Base-by-base conservation (phyloP, 1,140 invertebrate genomes). In the Cydia splendana region DNA sequence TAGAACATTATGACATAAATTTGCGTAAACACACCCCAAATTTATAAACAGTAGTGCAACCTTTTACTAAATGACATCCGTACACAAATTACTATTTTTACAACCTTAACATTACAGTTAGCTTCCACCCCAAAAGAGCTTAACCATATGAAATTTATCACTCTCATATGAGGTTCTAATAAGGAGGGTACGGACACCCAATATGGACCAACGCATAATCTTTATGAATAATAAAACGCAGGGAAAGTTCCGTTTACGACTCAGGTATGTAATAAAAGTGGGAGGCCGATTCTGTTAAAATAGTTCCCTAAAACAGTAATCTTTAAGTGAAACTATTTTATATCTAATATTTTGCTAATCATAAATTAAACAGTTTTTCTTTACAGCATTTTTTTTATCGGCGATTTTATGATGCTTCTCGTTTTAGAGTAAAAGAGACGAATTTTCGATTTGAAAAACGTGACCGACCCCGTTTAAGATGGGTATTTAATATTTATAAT, bases 171-270 rank as follows among this genome's bases (percentile, higher is more conserved):
- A 18, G 20, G 57, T 62, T 62, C 20, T 62, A 24, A 62, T 62
- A 62, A n/a, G 7, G n/a, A 18, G 1, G 15, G 51, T 62, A 24
- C 9, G 57, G 57, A 53, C 45, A 48, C 45, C 51, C 51, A 12
- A 53, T 53, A n/a, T 53, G 2, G n/a, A 53, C 51, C 57, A 24
- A 62, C 57, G 57, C 20, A 24, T 62, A 62, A 62, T 62, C 57
- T 62, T 62, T 62, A 62, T 62, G 57, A 62, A 24, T 62, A 62
- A 62, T 62, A 62, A 62, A 62, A 10, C 57, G 57, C 18, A 62
- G 7, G 57, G 20, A 62, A 62, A 62, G 57, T 62, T 62, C 15
- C 2, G 7, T 62, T 62, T 62, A 62, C 57, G 20, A 62, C 57
- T 9, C 57, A 62, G 57, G 57, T 62, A 24, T 62, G 57, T 10